Evolutionary conservation across 2,113 vertebrate genomes (phyloP), one percentile per base, ranked within the genome.

Genomic region (Suncus etruscus): DNA sequence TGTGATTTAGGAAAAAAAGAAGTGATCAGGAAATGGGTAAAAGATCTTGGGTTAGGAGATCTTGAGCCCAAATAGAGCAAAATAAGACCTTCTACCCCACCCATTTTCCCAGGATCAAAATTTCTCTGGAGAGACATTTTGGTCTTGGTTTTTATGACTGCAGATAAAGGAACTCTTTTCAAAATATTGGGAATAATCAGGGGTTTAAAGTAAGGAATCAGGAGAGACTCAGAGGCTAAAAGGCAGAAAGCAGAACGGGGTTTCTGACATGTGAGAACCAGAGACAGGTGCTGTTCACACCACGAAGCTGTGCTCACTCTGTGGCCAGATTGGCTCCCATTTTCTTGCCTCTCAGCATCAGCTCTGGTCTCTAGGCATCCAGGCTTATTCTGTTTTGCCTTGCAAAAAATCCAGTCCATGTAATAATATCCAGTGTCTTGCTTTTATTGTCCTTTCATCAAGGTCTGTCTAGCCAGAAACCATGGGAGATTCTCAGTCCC

Each of bases 111-210:
- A 50, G 83, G 68, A 58, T 72, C 66, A 82, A 27, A 91, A 31
- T 83, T 86, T 76, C 27, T 72, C 76, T 87, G 2, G 65, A 39
- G n/a, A n/a, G 16, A 75, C 79, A 11, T 83, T 63, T 90, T 94
- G n/a, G 81, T 77, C 25, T n/a, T 91, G 15, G 6, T 86, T 89
- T 81, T 78, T 63, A 77, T 93, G 61, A 83, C 69, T 89, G 54
- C n/a, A 87, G 22, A 88, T 91, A 90, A 91, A 81, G 70, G 50
- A 51, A 70, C 32, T 27, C 20, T 50, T n/a, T 94, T 87, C 79
- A 87, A 50, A 92, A 90, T 87, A 78, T 75, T 79, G 27, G 84
- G 61, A 68, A 79, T 74, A 69, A 90, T 78, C 45, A 14, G 11
- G 22, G 65, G 65, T 29, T 69, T 69, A 73, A 73, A 50, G 24